Evolutionary conservation across 2,888 invertebrate genomes (phyloP), one percentile per base, ranked within the genome.

Genomic region (Colletes collaris): DNA sequence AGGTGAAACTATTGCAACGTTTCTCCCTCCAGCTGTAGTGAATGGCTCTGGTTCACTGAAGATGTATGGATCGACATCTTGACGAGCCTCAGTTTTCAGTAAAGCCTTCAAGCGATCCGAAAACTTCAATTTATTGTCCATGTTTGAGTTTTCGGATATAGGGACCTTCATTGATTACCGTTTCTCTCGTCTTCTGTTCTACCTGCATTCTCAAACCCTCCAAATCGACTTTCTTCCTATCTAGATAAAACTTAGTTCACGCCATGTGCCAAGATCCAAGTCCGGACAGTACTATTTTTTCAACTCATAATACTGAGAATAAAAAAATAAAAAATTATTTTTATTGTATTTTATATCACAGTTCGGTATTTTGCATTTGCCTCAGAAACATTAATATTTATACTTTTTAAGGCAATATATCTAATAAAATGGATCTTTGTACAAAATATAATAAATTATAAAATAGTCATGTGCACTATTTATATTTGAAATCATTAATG

Each of bases 21-120:
- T 91, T 83, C 90, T 90, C 52, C 88, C 87, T 13, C 83, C 83
- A 65, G 89, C 82, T 58, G 90, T 79, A 56, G 83, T 80, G 46
- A 92, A 89, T 53, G 92, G 90, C 83, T 93, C 93, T 4, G 93
- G 93, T 76, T 94, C 94, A 82, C 93, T 93, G 87, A 94, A 94
- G 72, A 94, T 92, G 79, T 94, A 94, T 2, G 94, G 94, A 90
- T 94, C 94, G 75, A 93, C 93, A 81, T 92, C 91, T 80, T 92
- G 90, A 50, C 90, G 91, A 49, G 90, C 82, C 76, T 93, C 93
- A 50, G 91, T 91, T 89, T 93, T 93, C 52, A 93, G 89, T 71
- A 93, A 88, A 72, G 93, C 93, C 86, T 93, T 93, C 70, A 93
- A 88, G 76, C 93, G 92, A 85, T 94, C 94, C 53, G 93, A 91